Percentiles rank a stretch among this genome's conserved stretches.
These are phyloP conservation scores for Tachyglossus aculeatus DNA, from an alignment of 2,797 vertebrate genomes.

Conservation along the genomic window DNA sequence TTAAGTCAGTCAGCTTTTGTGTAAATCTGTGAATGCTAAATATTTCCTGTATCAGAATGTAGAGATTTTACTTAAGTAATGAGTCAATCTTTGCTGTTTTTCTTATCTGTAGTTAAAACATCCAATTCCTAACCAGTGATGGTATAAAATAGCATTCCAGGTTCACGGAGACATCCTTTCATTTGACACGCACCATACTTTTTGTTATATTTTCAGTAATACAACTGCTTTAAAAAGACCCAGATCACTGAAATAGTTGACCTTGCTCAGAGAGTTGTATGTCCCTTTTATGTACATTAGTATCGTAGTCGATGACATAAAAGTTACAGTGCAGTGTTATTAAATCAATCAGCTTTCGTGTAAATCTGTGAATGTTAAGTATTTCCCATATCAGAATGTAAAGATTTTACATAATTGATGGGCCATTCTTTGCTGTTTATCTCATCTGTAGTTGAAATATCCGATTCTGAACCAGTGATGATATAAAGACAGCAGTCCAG, in stretches of 20 bases:
- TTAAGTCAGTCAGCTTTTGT: neutral
- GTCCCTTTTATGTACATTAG: slow-evolving; percentile 6
- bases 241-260: slow-evolving; percentile 14
- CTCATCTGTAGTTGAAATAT: neutral
- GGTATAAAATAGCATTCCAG: neutral
- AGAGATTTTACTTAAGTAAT: neutral
- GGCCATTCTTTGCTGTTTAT: neutral
- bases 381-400: neutral
- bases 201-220: slow-evolving; percentile 65
- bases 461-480: neutral
- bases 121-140: neutral
- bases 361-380: neutral
- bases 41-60: neutral
- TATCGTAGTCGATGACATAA: slow-evolving; percentile 4
- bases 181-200: neutral
- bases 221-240: neutral
- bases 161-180: neutral
- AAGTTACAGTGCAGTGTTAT: neutral
- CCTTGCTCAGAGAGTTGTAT: slow-evolving; percentile 7
- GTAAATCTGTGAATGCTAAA: neutral
- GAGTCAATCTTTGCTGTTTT: neutral
- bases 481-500: neutral
- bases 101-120: neutral
- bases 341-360: neutral
- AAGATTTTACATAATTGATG: neutral